Conservation (phyloP, 1,140 invertebrate genomes). For the Zaprionus nigranus region DNA sequence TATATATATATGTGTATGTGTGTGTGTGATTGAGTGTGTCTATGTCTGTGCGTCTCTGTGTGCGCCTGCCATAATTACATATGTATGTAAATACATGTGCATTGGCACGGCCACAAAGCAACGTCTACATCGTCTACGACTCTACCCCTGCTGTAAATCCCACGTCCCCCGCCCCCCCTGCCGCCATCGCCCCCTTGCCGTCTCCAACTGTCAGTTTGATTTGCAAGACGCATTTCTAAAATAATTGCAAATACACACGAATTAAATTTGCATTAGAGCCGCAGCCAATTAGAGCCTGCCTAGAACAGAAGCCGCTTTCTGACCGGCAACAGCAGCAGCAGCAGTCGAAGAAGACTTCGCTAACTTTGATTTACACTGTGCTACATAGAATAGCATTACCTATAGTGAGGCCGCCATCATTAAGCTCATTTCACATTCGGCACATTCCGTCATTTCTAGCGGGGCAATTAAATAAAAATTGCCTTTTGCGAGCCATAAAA, state of each 20-base stretch:
- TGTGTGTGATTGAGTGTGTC: conserved; percentile 16
- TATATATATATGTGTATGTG: conserved; percentile 1
- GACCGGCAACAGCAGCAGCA: neutral
- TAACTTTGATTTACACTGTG: neutral
- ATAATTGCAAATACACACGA: conserved; percentile 79
- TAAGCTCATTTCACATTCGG: neutral
- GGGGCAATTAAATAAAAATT: conserved; percentile 50
- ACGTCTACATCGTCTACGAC: conserved; percentile 5
- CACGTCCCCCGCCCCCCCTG: neutral
- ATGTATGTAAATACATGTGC: conserved; percentile 28
- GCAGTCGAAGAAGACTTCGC: neutral
- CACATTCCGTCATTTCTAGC: neutral
- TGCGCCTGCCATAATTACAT: conserved; percentile 7
- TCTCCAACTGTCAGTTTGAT: conserved; percentile 62
- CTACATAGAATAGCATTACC: neutral
- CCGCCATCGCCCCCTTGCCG: neutral
- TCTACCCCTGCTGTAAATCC: neutral
- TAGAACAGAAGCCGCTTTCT: conserved; percentile 23
- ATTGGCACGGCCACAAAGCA: conserved; percentile 22
- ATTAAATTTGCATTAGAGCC: conserved; percentile 81
- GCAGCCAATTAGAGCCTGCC: conserved; percentile 67
- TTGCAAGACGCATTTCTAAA: conserved; percentile 75
- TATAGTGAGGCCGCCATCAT: too few relatives aligned
- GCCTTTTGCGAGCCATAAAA: conserved; percentile 41
- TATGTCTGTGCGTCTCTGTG: conserved; percentile 4